A percentile compares a stretch with the other conserved stretches of the same genome.
phyloP scores from a whole-genome alignment of 2,888 invertebrate species.

The Acronicta leporina region DNA sequence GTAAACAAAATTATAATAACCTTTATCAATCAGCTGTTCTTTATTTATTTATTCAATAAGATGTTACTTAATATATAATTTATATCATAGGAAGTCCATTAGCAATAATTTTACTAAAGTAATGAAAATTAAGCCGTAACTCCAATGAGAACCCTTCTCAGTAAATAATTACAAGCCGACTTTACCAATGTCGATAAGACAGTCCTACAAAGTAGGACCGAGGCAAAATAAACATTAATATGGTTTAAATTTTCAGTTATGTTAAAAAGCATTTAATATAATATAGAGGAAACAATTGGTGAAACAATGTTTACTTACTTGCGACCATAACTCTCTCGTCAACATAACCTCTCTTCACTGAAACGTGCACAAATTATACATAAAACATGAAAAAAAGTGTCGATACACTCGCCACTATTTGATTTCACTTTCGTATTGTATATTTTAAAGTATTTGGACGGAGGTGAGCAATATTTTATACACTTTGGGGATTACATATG shows the following conservation, averaged over 20 bases:
- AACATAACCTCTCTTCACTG: slow-evolving; percentile 79
- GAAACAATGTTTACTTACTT: slow-evolving; percentile 66
- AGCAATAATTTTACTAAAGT: slow-evolving; percentile 10
- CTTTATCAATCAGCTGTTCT: slow-evolving; percentile 37
- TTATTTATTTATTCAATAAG: slow-evolving; percentile 29
- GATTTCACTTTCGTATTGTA: slow-evolving; percentile 47
- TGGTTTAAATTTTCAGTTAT: slow-evolving; percentile 33
- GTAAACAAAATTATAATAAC: slow-evolving; percentile 32
- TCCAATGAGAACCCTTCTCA: slow-evolving; percentile 15
- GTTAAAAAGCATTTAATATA: slow-evolving; percentile 8
- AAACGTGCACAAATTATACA: slow-evolving; percentile 37
- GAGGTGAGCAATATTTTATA: slow-evolving; percentile 34
- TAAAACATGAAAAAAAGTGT: slow-evolving; percentile 27
- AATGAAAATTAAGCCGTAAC: slow-evolving; percentile 8
- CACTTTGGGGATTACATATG: slow-evolving; percentile 23
- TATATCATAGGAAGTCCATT: slow-evolving; percentile 31
- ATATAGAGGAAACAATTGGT: slow-evolving; percentile 26
- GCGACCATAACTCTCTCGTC: slow-evolving; percentile 73
- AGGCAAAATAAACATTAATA: slow-evolving; percentile 8
- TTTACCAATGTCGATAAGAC: slow-evolving; percentile 13
- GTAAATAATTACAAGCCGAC: slow-evolving; percentile 8
- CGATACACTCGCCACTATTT: slow-evolving; percentile 10
- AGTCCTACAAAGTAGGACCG: slow-evolving; percentile 5
- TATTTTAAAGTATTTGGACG: slow-evolving; percentile 44
- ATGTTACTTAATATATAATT: slow-evolving; percentile 19